Evolutionary conservation across 1,140 invertebrate genomes (phyloP), one percentile per base, ranked within the genome.

Genomic region (Temnothorax nylanderi): DNA sequence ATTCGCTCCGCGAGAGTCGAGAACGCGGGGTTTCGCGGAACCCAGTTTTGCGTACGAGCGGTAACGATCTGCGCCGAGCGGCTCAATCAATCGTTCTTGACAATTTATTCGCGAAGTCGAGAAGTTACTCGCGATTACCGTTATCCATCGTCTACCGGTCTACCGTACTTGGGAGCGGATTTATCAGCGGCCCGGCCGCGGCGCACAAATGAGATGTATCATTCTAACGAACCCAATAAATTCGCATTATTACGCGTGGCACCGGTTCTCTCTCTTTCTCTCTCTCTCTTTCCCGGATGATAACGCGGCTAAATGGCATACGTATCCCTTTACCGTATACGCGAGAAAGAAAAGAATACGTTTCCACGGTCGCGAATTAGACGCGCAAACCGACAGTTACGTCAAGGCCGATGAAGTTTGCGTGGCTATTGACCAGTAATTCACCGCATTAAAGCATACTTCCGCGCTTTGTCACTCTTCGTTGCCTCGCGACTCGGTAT

Each of bases 51-150:
- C 85, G 82, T 89, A 82, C 78, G 56, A 26, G 16, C 47, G 84
- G 85, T 80, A 89, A 87, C 86, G 76, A 86, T 89, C 86, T 34
- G 8, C 21, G 47, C 13, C 32, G 11, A n/a, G 54, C 37, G 64
- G 51, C 18, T 26, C 77, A 10, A 80, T 90, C 67, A 77, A 87
- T 91, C 78, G 41, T 85, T 37, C 65, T 26, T 37, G 80, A 21
- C 75, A 60, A 87, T 88, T 86, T 85, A 86, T 54, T 78, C 75
- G 26, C 85, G 65, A 71, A 76, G 75, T 74, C 74, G 74, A 85
- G 56, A 84, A 41, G 64, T 67, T 58, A 87, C 87, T 54, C 87
- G 76, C 89, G 80, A 85, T 76, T 82, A 90, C 85, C 85, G 85
- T 89, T 89, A 86, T 69, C 88, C 81, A 64, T 54, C 75, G 51